Percentiles rank a stretch among this genome's conserved stretches.
Conservation (phyloP, 64 coral and sea anemone species). For the Anthopleura sola region DNA sequence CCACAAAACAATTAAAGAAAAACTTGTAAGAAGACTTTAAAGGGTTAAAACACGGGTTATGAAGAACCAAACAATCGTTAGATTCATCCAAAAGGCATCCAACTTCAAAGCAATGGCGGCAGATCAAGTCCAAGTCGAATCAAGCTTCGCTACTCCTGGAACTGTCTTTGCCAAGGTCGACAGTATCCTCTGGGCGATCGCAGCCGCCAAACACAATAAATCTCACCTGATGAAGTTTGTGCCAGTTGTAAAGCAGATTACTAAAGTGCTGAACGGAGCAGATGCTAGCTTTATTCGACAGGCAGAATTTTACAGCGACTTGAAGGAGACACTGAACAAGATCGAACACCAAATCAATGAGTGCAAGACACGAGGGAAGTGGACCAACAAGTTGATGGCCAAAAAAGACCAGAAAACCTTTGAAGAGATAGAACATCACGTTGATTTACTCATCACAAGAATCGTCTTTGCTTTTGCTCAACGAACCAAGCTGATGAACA, state of each 20-base stretch:
- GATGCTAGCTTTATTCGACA: constrained; percentile 72
- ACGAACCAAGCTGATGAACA: constrained; percentile 57
- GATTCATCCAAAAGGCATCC: background rate
- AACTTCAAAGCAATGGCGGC: constrained; percentile 28
- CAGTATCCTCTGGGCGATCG: constrained; percentile 75
- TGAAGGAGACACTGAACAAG: constrained; percentile 77
- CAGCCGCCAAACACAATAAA: constrained; percentile 85
- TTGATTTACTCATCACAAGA: constrained; percentile 79
- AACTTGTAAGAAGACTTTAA: background rate
- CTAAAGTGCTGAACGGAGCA: constrained; percentile 84
- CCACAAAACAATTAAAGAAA: background rate
- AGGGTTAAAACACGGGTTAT: constrained; percentile 5
- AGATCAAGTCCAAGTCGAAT: background rate
- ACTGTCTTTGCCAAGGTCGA: constrained; percentile 66
- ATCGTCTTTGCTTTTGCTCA: constrained; percentile 95
- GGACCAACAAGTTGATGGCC: constrained; percentile 69
- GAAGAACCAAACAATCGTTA: constrained; percentile 33
- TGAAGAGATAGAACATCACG: constrained; percentile 72
- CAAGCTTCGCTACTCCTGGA: constrained; percentile 36
- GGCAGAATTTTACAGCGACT: constrained; percentile 83
- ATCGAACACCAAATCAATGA: constrained; percentile 66
- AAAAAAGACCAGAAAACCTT: constrained; percentile 78
- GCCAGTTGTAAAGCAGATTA: constrained; percentile 62
- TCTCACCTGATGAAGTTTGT: constrained; percentile 76
- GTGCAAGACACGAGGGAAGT: constrained; percentile 55